Conservation (phyloP, 2,888 invertebrate genomes). For the Cephus pygmeus region DNA sequence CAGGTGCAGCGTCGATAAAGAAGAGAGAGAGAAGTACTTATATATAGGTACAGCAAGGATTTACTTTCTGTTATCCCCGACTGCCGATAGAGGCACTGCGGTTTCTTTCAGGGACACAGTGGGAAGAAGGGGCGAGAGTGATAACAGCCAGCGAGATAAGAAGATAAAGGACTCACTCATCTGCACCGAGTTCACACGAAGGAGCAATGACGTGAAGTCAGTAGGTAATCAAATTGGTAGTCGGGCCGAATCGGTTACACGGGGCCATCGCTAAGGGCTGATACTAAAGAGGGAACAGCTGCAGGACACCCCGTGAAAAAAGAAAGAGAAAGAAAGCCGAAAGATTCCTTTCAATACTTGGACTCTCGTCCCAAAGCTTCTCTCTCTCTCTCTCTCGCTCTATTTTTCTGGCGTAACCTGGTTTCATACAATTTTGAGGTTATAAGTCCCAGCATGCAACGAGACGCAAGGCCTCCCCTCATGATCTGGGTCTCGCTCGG, state of each 20-base stretch:
- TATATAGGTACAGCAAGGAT: not conserved
- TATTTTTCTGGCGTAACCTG: constrained; percentile 5
- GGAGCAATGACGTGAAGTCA: not conserved
- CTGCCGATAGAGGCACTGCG: not conserved
- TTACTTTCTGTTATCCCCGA: not conserved
- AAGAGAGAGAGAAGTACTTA: not conserved
- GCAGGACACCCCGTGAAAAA: constrained; percentile 43
- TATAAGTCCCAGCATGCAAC: not conserved
- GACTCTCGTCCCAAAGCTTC: constrained; percentile 42
- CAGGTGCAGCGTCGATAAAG: not conserved
- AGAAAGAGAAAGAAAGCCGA: not conserved
- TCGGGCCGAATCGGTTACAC: not conserved
- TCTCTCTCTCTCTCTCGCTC: constrained; percentile 23
- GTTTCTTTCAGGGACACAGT: not conserved
- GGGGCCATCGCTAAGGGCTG: not conserved
- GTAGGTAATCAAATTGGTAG: not conserved
- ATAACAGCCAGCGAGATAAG: not conserved
- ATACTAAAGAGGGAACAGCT: constrained; percentile 43
- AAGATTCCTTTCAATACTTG: constrained; percentile 42
- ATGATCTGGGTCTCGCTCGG: constrained; percentile 21
- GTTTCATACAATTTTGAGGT: constrained; percentile 20
- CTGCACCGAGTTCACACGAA: not conserved
- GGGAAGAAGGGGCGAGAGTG: not conserved
- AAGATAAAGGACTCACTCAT: not conserved
- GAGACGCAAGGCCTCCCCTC: not conserved